Conservation (phyloP, 37 sponge, comb jelly and placozoan species). For the Beroe ovata region DNA sequence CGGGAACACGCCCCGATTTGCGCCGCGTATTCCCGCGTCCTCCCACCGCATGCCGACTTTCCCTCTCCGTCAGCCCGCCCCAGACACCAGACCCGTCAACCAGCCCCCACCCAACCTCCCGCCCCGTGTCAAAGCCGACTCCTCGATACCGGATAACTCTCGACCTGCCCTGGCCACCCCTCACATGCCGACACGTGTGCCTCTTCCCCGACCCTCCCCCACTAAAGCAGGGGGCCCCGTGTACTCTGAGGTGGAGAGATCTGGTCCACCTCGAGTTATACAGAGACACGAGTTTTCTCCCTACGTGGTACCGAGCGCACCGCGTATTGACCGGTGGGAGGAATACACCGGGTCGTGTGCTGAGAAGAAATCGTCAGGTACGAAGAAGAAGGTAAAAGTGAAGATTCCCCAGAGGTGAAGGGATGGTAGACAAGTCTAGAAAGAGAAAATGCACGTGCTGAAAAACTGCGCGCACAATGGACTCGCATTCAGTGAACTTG, state of each 20-base stretch:
- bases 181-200: conserved; percentile 27
- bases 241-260: conserved; percentile 14
- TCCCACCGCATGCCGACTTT: not conserved
- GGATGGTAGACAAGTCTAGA: too few relatives aligned
- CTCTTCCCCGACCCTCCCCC: not conserved
- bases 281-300: conserved; percentile 59
- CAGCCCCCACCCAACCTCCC: conserved; percentile 17
- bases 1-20: not conserved
- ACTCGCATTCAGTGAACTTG: too few relatives aligned
- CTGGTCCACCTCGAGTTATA: not conserved
- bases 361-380: not conserved
- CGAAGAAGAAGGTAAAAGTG: conserved; percentile 32
- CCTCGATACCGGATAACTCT: not conserved
- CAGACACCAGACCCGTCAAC: not conserved
- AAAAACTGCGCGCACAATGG: too few relatives aligned
- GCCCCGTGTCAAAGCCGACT: conserved; percentile 20
- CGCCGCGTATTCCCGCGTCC: not conserved
- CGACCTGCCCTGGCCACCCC: not conserved
- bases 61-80: conserved; percentile 11
- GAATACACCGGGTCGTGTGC: conserved; percentile 11
- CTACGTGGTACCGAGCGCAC: conserved; percentile 50
- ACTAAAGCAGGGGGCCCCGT: not conserved
- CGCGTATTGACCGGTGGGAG: conserved; percentile 44
- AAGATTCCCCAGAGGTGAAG: conserved; percentile 38
- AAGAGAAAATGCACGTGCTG: too few relatives aligned